phyloP scores from a whole-genome alignment of 2,797 vertebrate species.

The Periparus ater region DNA sequence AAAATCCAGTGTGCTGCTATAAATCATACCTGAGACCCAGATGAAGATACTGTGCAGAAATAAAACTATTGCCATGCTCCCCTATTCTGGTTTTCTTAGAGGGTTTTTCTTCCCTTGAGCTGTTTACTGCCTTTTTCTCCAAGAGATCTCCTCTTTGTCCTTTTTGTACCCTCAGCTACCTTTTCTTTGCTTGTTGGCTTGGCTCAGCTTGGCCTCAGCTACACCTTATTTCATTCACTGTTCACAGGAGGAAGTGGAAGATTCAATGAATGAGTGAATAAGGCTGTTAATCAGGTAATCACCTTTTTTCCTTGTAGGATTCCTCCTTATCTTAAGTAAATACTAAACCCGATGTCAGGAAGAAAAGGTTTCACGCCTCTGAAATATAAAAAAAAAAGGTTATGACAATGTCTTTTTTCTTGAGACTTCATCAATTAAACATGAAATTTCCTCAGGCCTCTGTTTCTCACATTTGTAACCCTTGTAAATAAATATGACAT shows the following conservation, averaged over 20 bases:
- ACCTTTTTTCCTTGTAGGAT: background rate
- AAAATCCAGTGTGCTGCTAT: background rate
- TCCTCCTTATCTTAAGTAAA: slow-evolving; percentile 16
- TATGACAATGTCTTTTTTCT: background rate
- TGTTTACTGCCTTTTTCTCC: background rate
- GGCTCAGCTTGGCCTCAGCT: background rate
- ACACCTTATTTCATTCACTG: background rate
- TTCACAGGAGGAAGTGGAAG: background rate
- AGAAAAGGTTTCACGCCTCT: background rate
- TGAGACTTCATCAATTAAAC: background rate
- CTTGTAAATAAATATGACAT: background rate
- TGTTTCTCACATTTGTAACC: background rate
- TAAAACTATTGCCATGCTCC: background rate
- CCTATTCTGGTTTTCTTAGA: background rate
- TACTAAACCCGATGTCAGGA: background rate
- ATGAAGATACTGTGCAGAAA: background rate
- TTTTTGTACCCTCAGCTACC: background rate
- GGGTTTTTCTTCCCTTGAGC: background rate
- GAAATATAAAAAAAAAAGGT: background rate
- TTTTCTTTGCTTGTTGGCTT: background rate
- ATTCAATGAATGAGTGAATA: background rate
- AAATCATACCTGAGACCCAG: background rate
- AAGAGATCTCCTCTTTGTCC: background rate
- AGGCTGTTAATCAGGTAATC: background rate
- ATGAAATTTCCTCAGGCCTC: background rate